These are phyloP conservation scores for Diphyllodes magnificus DNA, from an alignment of 2,113 vertebrate species.

Conservation along the genomic window DNA sequence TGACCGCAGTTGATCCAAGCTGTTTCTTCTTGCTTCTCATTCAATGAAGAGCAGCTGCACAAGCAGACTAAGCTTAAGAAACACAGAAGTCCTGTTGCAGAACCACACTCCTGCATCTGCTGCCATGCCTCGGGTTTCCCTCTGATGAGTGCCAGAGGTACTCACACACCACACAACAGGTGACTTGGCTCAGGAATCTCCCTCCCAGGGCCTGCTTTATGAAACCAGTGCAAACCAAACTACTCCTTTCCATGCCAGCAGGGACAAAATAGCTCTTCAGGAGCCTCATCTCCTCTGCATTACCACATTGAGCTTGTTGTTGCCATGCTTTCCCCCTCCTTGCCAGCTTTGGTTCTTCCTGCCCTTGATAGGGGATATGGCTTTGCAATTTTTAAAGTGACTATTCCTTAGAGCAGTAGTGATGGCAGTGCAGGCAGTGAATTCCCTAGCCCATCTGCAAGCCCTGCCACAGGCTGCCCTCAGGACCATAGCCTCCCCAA, in stretches of 20 bases:
- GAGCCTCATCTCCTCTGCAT: not conserved
- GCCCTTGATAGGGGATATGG: fast-evolving
- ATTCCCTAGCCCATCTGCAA: not conserved
- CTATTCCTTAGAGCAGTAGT: not conserved
- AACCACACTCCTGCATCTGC: not conserved
- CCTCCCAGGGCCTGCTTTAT: not conserved
- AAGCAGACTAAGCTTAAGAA: not conserved
- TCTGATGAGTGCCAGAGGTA: not conserved
- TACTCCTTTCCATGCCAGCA: not conserved
- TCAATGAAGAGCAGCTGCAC: not conserved
- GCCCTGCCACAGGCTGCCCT: not conserved
- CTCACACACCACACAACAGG: not conserved
- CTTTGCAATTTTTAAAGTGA: not conserved
- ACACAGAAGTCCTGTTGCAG: not conserved
- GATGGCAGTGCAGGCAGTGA: not conserved
- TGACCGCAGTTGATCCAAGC: not conserved
- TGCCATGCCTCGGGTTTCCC: not conserved
- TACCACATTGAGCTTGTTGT: not conserved
- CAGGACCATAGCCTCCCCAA: not conserved
- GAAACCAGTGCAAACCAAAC: not conserved
- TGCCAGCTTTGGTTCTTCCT: not conserved
- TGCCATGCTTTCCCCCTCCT: not conserved
- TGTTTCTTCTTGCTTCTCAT: not conserved
- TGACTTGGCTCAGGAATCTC: not conserved
- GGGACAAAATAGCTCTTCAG: not conserved